These are phyloP conservation scores for Acromyrmex heyeri DNA, from an alignment of 1,140 invertebrate species.

Conservation along the genomic window DNA sequence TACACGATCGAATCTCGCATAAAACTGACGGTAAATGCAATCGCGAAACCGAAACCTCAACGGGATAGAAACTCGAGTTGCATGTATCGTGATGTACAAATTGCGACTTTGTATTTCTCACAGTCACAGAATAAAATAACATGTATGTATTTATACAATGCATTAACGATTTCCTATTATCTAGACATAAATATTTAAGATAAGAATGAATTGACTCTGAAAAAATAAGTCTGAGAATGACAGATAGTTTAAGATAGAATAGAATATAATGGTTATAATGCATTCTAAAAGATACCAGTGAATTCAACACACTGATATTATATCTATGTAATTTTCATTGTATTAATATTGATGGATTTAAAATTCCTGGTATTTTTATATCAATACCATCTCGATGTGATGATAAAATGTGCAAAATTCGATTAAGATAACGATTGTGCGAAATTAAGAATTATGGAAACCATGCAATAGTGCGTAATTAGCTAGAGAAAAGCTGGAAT, in stretches of 20 bases:
- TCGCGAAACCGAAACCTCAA: conserved; percentile 15
- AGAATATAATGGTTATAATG: neutral
- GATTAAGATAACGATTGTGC: conserved; percentile 20
- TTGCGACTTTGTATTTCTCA: conserved; percentile 1
- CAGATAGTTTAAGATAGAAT: neutral
- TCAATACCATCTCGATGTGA: neutral
- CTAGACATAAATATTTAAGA: neutral
- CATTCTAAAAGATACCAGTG: too few relatives aligned
- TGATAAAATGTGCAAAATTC: conserved; percentile 31
- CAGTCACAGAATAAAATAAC: neutral
- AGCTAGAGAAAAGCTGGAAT: conserved; percentile 31
- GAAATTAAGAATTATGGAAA: conserved; percentile 26
- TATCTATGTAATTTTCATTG: too few relatives aligned
- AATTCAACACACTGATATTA: too few relatives aligned
- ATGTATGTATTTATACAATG: neutral
- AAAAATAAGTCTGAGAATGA: neutral
- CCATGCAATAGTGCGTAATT: conserved; percentile 40
- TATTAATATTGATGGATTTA: too few relatives aligned
- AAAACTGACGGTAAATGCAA: conserved; percentile 51
- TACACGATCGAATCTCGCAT: conserved; percentile 44
- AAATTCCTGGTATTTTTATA: too few relatives aligned
- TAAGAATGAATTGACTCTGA: neutral
- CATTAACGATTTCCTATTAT: neutral
- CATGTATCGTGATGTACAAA: neutral
- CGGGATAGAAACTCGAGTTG: neutral